A percentile compares a stretch with the other conserved stretches of the same genome.
Evolutionary conservation across 2,888 invertebrate species (phyloP).

Genomic region (Resseliella maxima): DNA sequence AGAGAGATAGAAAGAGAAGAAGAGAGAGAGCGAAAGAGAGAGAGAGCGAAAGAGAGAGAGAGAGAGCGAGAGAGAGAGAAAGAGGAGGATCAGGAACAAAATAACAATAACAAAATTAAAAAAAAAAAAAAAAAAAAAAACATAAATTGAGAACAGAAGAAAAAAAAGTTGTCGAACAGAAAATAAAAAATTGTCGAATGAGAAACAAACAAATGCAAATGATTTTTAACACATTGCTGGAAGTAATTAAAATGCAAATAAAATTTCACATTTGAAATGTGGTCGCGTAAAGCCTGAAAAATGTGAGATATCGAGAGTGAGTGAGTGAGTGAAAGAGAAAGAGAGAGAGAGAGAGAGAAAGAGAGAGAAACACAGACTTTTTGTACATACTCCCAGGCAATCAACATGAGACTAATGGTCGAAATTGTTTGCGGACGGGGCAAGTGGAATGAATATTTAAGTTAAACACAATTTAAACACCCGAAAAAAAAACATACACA

Average conservation of each 20-base stretch:
- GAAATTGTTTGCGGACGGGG: neutral
- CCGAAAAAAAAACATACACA: neutral
- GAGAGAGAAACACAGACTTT: neutral
- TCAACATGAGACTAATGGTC: neutral
- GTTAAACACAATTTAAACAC: slow-evolving; percentile 18
- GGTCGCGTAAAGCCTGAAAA: neutral
- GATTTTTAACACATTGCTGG: slow-evolving; percentile 37
- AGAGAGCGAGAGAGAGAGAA: too few species aligned
- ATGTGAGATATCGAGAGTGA: neutral
- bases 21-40: too few species aligned
- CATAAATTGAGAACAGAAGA: neutral
- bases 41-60: too few species aligned
- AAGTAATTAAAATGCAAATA: slow-evolving; percentile 48
- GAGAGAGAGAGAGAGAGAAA: neutral
- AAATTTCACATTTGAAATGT: neutral
- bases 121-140: too few species aligned
- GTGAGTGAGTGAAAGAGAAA: neutral
- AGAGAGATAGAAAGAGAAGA: too few species aligned
- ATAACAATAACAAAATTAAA: too few species aligned
- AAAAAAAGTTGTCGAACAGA: neutral
- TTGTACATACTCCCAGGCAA: neutral
- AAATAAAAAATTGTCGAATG: neutral
- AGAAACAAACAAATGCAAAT: slow-evolving; percentile 29
- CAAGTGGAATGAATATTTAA: slow-evolving; percentile 32
- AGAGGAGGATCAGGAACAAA: too few species aligned